Base-by-base conservation (phyloP, 2,888 invertebrate species). In the Stegana nigrithorax region DNA sequence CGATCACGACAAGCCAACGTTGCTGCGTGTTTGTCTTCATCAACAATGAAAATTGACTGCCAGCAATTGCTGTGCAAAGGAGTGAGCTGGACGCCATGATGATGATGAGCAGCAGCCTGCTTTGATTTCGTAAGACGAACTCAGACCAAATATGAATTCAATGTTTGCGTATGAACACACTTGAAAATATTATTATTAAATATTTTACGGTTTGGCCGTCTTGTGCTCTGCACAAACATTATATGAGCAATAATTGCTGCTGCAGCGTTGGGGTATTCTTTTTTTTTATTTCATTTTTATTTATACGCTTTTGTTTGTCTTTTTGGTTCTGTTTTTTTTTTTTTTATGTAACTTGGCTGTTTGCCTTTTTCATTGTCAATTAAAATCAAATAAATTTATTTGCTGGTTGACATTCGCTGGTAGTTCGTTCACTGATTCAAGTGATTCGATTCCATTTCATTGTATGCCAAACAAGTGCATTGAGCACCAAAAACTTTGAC, bases 321-420 rank as follows among this genome's bases (percentile, higher is more conserved):
- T 59, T n/a, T 44, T 45, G 64, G 60, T 60, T 39, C 63, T 68
- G 69, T 64, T 65, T 68, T 62, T 73, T 71, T 71, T 75, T 68
- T 21, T 61, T 55, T 44, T 59, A 51, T 51, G n/a, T n/a, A n/a
- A n/a, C n/a, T n/a, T n/a, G n/a, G n/a, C n/a, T n/a, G n/a, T 25
- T 58, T 39, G 70, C n/a, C n/a, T 73, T 76, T 71, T 78, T 71
- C 81, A 81, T 75, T 81, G 73, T 77, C 81, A 81, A 82, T 81
- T 81, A 81, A 82, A 78, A 75, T 73, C 71, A 75, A 81, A 81
- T 78, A 80, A 79, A 78, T 81, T 76, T 75, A 78, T 78, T 73
- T 74, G 79, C 78, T 73, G 73, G 68, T 80, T 78, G 73, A 73
- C 72, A 72, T 77, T 73, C 71, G 67, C 65, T 59, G 64, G 59